Conservation (phyloP, 1,140 invertebrate genomes). For the Venturia canescens region DNA sequence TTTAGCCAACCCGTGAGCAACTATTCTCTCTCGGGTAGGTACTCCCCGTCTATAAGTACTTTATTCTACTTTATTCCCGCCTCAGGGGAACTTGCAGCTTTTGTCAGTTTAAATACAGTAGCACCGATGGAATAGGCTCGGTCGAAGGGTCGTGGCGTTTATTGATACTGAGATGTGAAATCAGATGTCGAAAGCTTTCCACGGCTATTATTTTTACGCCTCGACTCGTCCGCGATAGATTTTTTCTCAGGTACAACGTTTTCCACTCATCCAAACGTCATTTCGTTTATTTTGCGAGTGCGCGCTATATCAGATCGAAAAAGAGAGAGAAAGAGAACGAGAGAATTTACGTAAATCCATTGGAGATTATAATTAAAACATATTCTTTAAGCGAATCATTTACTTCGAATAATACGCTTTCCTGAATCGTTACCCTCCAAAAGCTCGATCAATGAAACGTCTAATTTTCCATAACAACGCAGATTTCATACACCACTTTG, state of each 20-base stretch:
- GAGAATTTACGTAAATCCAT: background rate
- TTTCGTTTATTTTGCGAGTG: background rate
- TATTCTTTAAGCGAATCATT: no score
- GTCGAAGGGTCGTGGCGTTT: background rate
- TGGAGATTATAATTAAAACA: background rate
- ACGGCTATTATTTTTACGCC: background rate
- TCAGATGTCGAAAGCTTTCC: background rate
- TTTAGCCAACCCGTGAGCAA: background rate
- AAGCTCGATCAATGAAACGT: no score
- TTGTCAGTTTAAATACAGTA: conserved; percentile 7
- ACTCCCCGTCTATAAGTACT: background rate
- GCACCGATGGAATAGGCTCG: background rate
- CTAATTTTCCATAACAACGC: no score
- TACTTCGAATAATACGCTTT: no score
- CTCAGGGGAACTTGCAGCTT: background rate
- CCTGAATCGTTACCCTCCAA: no score
- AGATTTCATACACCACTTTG: no score
- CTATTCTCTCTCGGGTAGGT: background rate
- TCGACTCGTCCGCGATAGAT: background rate
- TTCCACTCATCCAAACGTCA: background rate
- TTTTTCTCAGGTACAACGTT: background rate
- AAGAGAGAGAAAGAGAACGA: no score
- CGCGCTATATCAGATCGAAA: background rate
- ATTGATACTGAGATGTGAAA: background rate
- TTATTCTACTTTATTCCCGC: background rate